A percentile compares a stretch with the other conserved stretches of the same genome.
phyloP scores from a whole-genome alignment of 2,113 vertebrate species.

The Carassius auratus region DNA sequence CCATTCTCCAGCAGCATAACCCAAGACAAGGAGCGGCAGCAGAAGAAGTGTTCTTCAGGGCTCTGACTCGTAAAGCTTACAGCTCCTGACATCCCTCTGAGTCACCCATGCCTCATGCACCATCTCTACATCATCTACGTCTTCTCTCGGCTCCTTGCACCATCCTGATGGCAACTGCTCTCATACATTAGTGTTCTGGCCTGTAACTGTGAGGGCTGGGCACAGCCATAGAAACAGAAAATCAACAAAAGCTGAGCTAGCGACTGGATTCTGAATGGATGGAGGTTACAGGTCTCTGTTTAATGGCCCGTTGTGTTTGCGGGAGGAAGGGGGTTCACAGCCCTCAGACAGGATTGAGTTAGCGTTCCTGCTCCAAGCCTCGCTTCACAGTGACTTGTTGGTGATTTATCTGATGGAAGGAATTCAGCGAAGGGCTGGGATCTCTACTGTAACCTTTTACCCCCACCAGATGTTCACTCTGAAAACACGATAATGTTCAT shows the following conservation, averaged over 20 bases:
- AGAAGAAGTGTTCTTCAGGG: conserved; percentile 72
- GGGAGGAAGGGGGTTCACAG: conserved; percentile 43
- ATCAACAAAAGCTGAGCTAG: background rate
- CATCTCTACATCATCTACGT: background rate
- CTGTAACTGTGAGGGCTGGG: background rate
- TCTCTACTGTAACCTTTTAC: conserved; percentile 82
- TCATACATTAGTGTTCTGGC: conserved; percentile 42
- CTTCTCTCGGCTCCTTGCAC: conserved; percentile 13
- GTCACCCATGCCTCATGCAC: conserved; percentile 66
- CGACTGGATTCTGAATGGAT: conserved; percentile 29
- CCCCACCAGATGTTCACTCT: conserved; percentile 81
- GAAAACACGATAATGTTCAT: conserved; percentile 79
- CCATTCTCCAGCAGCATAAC: background rate
- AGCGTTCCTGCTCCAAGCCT: conserved; percentile 66
- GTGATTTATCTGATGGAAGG: conserved; percentile 84
- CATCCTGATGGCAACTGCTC: conserved; percentile 53
- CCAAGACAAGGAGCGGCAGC: conserved; percentile 54
- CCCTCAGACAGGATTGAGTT: conserved; percentile 74
- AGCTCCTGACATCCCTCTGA: conserved; percentile 76
- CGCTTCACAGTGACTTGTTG: conserved; percentile 73
- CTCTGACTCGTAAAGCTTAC: conserved; percentile 66
- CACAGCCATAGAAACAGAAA: background rate
- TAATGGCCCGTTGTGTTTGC: conserved; percentile 49
- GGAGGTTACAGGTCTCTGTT: conserved; percentile 21
- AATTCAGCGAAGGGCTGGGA: conserved; percentile 79